phyloP scores from a whole-genome alignment of 2,888 invertebrate species.

The Tubulanus polymorphus region DNA sequence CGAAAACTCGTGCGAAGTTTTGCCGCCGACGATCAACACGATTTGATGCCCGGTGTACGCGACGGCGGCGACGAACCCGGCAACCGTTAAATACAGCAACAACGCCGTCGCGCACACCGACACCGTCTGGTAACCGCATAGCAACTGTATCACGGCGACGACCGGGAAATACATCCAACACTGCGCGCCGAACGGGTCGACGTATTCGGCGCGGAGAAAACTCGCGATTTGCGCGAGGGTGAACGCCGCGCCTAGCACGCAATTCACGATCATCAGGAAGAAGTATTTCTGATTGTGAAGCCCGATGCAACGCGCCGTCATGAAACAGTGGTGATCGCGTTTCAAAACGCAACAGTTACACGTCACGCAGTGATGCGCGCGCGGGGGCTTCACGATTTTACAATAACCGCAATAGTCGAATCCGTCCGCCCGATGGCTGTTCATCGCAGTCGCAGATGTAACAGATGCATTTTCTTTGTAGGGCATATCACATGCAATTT shows the following conservation, averaged over 20 bases:
- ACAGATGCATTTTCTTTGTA: too few relatives aligned
- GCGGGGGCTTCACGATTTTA: slow-evolving; percentile 28
- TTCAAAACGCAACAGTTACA: slow-evolving; percentile 41
- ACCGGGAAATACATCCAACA: slow-evolving; percentile 19
- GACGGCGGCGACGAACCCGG: neutral
- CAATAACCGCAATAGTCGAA: too few relatives aligned
- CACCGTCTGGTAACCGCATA: slow-evolving; percentile 18
- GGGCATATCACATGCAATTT: too few relatives aligned
- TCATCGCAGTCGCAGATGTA: too few relatives aligned
- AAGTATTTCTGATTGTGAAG: slow-evolving; percentile 22
- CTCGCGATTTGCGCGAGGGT: too few relatives aligned
- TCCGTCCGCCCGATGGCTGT: too few relatives aligned
- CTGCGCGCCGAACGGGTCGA: neutral
- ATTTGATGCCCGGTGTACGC: neutral
- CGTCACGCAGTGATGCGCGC: slow-evolving; percentile 35
- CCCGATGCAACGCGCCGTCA: slow-evolving; percentile 32
- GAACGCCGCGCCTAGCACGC: too few relatives aligned
- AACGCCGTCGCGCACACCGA: neutral
- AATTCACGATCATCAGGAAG: slow-evolving; percentile 11
- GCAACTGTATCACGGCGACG: slow-evolving; percentile 18
- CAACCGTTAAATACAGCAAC: neutral
- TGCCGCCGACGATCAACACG: neutral
- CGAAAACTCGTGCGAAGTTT: neutral
- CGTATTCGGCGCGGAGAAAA: too few relatives aligned
- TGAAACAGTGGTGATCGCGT: slow-evolving; percentile 43